These are phyloP conservation scores for Zaprionus vittiger DNA, from an alignment of 1,140 invertebrate genomes.

Conservation along the genomic window DNA sequence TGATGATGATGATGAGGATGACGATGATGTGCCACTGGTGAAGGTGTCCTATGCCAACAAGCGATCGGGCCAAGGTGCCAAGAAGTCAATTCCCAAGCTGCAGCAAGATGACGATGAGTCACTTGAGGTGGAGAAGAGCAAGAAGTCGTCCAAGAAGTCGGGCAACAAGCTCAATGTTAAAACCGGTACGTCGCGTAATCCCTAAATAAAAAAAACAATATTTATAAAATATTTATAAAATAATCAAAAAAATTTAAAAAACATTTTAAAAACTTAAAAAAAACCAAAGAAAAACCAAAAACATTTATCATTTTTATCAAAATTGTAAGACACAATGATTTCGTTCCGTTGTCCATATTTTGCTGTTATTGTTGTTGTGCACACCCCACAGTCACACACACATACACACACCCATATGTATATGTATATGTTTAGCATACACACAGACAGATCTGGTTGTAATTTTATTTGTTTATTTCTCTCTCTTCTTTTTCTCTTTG, in stretches of 20 bases:
- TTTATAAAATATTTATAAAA: background rate
- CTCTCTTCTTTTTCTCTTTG: conserved; percentile 76
- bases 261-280: background rate
- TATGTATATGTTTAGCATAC: conserved; percentile 10
- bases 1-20: conserved; percentile 58
- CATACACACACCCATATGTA: conserved; percentile 14
- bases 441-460: conserved; percentile 68
- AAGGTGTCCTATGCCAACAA: conserved; percentile 81
- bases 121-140: conserved; percentile 62
- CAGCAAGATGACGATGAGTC: conserved; percentile 63
- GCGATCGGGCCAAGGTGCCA: conserved; percentile 61
- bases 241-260: background rate
- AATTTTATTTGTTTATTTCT: conserved; percentile 81
- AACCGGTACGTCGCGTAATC: conserved; percentile 89
- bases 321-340: conserved; percentile 47
- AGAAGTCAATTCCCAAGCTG: conserved; percentile 52
- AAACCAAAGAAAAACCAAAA: background rate
- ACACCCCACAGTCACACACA: conserved; percentile 29
- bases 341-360: conserved; percentile 22
- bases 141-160: conserved; percentile 70
- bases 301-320: conserved; percentile 25
- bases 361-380: conserved; percentile 46
- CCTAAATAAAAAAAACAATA: background rate
- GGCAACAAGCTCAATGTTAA: conserved; percentile 84
- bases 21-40: conserved; percentile 69